Conservation (phyloP, 2,797 vertebrate species). For the Microctenopoma lineatum region DNA sequence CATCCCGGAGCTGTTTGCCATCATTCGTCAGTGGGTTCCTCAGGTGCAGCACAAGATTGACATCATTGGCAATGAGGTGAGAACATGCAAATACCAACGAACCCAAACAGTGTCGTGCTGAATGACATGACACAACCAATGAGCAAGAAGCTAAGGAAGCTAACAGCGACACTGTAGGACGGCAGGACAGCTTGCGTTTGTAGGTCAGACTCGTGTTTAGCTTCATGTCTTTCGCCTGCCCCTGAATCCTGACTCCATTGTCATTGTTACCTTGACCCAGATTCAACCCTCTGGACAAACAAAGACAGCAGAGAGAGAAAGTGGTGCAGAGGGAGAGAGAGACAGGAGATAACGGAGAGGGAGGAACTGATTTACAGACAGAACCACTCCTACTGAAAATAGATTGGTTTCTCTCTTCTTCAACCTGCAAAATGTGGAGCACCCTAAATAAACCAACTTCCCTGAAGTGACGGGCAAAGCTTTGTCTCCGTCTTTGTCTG, state of each 20-base stretch:
- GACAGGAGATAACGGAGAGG: not conserved
- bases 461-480: no score
- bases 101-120: not conserved
- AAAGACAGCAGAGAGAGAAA: not conserved
- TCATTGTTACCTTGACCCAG: constrained; percentile 49
- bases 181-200: not conserved
- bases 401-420: no score
- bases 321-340: constrained; percentile 24
- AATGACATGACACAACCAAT: not conserved
- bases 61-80: constrained; percentile 91
- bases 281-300: constrained; percentile 15
- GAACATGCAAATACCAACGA: not conserved
- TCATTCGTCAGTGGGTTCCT: constrained; percentile 94
- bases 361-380: not conserved
- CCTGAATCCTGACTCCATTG: not conserved
- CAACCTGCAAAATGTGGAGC: no score
- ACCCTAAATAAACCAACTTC: no score
- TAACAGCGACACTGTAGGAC: no score
- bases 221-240: not conserved
- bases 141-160: no score
- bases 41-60: constrained; percentile 96
- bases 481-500: not conserved
- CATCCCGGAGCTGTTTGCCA: constrained; percentile 91
- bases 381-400: no score
- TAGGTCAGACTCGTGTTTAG: not conserved